Evolutionary conservation across 92 coral and sea anemone species (phyloP).

Genomic region (Meandrina meandrites): DNA sequence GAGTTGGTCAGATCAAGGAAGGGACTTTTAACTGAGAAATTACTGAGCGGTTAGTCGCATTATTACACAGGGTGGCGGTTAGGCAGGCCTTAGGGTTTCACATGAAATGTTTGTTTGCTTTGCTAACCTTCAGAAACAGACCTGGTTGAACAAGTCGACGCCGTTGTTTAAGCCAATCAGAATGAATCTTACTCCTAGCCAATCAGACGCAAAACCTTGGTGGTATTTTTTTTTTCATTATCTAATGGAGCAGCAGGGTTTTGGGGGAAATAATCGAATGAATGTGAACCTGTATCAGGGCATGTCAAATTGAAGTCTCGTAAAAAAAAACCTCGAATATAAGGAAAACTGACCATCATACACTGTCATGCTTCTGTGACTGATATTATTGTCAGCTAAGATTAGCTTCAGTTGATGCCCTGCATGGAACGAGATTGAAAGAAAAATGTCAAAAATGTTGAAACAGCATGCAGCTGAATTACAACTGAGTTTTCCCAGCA

Average conservation of each 20-base stretch:
- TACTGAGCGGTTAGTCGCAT: too few species aligned
- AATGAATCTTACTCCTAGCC: neutral
- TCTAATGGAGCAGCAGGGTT: neutral
- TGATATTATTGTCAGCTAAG: neutral
- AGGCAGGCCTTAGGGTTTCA: too few species aligned
- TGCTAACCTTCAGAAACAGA: neutral
- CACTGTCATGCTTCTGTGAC: neutral
- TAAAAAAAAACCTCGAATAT: neutral
- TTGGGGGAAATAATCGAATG: too few species aligned
- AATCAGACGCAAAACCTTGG: neutral
- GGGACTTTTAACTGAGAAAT: too few species aligned
- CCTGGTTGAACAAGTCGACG: too few species aligned
- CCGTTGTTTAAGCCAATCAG: neutral
- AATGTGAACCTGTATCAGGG: neutral
- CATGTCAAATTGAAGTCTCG: neutral
- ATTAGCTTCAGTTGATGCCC: neutral
- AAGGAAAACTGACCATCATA: neutral
- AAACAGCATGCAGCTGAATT: constrained; percentile 2
- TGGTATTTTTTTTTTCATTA: neutral
- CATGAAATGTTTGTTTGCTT: too few species aligned
- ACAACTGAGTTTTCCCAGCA: neutral
- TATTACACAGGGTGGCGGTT: too few species aligned
- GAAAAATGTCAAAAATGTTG: too few species aligned
- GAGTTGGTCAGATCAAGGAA: too few species aligned
- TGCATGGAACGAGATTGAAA: neutral